Base-by-base conservation (phyloP, 2,113 vertebrate species). In the Butorides virescens region DNA sequence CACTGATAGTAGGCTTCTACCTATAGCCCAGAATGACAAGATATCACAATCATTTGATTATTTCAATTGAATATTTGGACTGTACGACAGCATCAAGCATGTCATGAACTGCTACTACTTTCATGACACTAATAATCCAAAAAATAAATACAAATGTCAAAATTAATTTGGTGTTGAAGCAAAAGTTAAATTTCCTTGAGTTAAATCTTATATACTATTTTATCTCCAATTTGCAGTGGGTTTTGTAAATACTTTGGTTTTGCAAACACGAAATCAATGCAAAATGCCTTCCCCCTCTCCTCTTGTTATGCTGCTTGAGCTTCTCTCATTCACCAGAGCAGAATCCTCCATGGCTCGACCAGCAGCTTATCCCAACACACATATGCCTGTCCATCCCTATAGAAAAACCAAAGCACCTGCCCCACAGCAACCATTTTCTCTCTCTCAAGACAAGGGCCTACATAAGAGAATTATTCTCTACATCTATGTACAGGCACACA, bases 361-460 rank as follows among this genome's bases (percentile, higher is more conserved):
- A 65, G 25, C 17, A 83, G 25, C 25, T 92, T 68, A 56, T 42
- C 15, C 46, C 25, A 30, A 30, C 61, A 44, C 52, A 34, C 15
- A 20, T 0, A 52, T 0, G 0, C 44, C 61, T n/a, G 4, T 46
- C 46, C 36, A 66, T 4, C 15, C 7, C 15, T n/a, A 9, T 0
- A 66, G 65, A 56, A 80, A 90, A 82, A 30, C 1, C 22, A 79
- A 70, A 89, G n/a, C 44, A 91, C 15, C 26, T 37, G 26, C 18
- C 16, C 16, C 62, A 73, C 10, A 80, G 36, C 34, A 79, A 18
- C 22, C 58, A 17, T 8, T 67, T 20, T 59, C 53, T 55, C 68
- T 56, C n/a, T 42, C 37, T 63, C 63, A 49, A 44, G 17, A 55
- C 11, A 76, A 83, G 16, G 8, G 22, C 14, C 67, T 29, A 32